These are phyloP conservation scores for Boulengeromyrus knoepffleri DNA, from an alignment of 2,113 vertebrate genomes.

Conservation along the genomic window DNA sequence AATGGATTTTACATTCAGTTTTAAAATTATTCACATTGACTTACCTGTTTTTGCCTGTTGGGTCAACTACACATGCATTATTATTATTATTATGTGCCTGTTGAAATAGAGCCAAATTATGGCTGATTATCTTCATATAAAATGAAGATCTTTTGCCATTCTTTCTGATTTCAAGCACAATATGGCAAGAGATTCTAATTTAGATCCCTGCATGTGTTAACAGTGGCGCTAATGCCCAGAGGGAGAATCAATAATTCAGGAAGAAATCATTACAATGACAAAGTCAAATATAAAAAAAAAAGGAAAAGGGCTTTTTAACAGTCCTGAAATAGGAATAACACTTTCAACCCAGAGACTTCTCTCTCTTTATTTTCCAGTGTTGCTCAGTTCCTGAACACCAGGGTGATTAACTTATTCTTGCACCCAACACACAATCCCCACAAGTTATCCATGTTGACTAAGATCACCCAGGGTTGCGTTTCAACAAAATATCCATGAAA, in stretches of 20 bases:
- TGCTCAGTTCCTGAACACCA: background rate
- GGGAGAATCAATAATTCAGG: slow-evolving; percentile 46
- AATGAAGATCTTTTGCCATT: background rate
- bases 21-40: background rate
- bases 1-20: background rate
- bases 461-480: background rate
- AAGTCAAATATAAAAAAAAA: slow-evolving; percentile 46
- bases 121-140: background rate
- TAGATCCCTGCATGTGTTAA: background rate
- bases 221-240: slow-evolving; percentile 2
- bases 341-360: slow-evolving; percentile 3
- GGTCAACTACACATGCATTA: background rate
- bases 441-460: background rate
- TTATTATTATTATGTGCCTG: background rate
- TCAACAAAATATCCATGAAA: background rate
- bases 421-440: background rate
- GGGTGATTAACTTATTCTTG: slow-evolving; percentile 9
- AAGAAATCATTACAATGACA: slow-evolving; percentile 36
- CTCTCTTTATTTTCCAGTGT: slow-evolving; percentile 3
- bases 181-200: background rate
- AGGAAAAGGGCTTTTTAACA: slow-evolving; percentile 44
- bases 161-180: background rate
- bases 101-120: background rate
- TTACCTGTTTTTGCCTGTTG: background rate
- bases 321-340: slow-evolving; percentile 9